Evolutionary conservation across 2,113 vertebrate genomes (phyloP).

Genomic region (Mastomys natalensis): DNA sequence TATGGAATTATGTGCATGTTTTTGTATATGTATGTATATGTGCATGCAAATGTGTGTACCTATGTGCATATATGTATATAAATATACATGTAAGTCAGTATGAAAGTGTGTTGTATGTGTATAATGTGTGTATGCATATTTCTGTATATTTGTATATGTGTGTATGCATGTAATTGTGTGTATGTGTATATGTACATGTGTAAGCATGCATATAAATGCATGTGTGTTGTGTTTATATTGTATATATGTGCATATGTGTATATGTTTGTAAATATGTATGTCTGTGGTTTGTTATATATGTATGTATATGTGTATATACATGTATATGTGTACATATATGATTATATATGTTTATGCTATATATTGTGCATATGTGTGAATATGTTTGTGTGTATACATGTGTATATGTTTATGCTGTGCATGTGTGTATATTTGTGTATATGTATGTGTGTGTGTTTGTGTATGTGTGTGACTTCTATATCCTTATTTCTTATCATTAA

Average conservation of each 20-base stretch:
- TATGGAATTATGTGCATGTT: background rate
- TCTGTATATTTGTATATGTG: background rate
- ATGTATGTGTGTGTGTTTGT: background rate
- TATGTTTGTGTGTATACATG: background rate
- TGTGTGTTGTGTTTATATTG: background rate
- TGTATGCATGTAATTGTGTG: background rate
- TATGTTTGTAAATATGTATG: background rate
- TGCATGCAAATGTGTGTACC: background rate
- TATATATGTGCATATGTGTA: background rate
- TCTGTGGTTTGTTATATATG: background rate
- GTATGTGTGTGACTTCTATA: background rate
- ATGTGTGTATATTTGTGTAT: background rate
- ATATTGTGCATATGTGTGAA: background rate
- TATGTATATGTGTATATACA: background rate
- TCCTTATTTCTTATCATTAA: background rate
- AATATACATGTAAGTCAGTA: background rate
- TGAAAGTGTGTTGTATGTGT: background rate
- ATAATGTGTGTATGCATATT: background rate
- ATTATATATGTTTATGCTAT: background rate
- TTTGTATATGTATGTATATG: background rate
- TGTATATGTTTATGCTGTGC: background rate
- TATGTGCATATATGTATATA: background rate
- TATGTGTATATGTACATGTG: background rate
- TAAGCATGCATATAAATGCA: background rate
- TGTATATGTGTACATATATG: background rate